phyloP scores from a whole-genome alignment of 2,113 vertebrate genomes.

The Tachycineta bicolor region DNA sequence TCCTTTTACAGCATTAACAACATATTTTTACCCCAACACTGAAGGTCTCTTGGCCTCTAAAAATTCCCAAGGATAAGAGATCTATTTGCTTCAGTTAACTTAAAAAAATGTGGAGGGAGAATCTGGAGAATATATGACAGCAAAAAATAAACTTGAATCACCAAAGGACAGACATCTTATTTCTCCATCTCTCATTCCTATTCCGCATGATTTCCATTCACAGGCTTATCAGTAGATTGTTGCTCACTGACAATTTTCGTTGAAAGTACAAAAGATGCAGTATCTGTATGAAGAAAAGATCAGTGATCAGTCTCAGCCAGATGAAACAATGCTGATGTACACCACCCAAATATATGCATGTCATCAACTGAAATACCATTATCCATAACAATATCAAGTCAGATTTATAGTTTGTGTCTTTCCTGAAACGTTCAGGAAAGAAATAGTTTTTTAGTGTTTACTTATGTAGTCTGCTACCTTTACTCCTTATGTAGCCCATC shows the following conservation, averaged over 20 bases:
- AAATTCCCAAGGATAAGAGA: not conserved
- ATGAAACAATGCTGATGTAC: not conserved
- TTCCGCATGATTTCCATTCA: not conserved
- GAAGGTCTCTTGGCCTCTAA: not conserved
- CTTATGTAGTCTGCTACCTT: not conserved
- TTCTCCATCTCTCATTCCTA: not conserved
- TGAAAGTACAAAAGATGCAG: not conserved
- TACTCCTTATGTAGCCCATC: accelerated
- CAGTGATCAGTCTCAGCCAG: not conserved
- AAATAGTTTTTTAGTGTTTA: not conserved
- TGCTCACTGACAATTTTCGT: not conserved
- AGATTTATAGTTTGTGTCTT: not conserved
- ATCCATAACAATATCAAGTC: not conserved
- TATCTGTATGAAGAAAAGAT: not conserved
- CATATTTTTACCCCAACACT: not conserved
- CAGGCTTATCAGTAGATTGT: not conserved
- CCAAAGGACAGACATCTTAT: not conserved
- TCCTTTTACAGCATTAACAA: not conserved
- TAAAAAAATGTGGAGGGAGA: not conserved
- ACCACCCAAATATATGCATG: not conserved
- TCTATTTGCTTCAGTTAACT: not conserved
- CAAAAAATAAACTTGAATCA: not conserved
- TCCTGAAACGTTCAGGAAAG: not conserved
- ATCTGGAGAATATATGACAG: not conserved
- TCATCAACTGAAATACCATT: not conserved